A percentile compares a stretch with the other conserved stretches of the same genome.
Conservation (phyloP, 2,888 invertebrate genomes). For the Fabriciana adippe region DNA sequence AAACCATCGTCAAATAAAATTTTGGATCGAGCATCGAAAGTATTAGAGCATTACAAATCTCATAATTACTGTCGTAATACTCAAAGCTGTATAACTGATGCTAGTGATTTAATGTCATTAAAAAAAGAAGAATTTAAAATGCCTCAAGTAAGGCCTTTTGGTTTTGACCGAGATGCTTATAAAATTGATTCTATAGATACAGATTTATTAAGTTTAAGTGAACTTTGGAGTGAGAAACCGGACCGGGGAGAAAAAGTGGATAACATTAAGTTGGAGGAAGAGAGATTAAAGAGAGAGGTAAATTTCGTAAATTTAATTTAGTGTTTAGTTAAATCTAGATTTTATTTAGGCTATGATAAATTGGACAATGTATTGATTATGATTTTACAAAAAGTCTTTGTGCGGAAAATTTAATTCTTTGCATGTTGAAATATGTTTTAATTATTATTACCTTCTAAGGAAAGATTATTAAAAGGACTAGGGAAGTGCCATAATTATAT, state of each 20-base stretch:
- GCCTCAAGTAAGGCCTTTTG: slow-evolving; percentile 70
- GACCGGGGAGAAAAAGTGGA: slow-evolving; percentile 62
- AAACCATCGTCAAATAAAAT: slow-evolving; percentile 72
- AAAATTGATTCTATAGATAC: slow-evolving; percentile 69
- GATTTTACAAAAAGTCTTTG: too few species aligned
- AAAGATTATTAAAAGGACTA: too few species aligned
- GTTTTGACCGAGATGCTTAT: slow-evolving; percentile 50
- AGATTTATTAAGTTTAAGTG: slow-evolving; percentile 81
- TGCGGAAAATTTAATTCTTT: too few species aligned
- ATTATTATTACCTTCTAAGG: too few species aligned
- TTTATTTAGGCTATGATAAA: too few species aligned
- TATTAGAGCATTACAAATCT: slow-evolving; percentile 70
- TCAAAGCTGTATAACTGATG: slow-evolving; percentile 53
- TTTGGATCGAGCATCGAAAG: slow-evolving; percentile 70
- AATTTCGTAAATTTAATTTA: slow-evolving; percentile 28
- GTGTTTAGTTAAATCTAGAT: not conserved
- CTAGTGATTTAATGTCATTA: slow-evolving; percentile 49
- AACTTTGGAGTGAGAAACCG: slow-evolving; percentile 83
- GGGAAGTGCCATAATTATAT: too few species aligned
- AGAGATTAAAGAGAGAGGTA: slow-evolving; percentile 89
- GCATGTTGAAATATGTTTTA: too few species aligned
- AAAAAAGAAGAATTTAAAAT: slow-evolving; percentile 69
- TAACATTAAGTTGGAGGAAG: slow-evolving; percentile 85
- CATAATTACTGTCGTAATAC: slow-evolving; percentile 56
- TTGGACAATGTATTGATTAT: too few species aligned